Conservation (phyloP, 2,888 invertebrate genomes). For the Matsumyia berberina region DNA sequence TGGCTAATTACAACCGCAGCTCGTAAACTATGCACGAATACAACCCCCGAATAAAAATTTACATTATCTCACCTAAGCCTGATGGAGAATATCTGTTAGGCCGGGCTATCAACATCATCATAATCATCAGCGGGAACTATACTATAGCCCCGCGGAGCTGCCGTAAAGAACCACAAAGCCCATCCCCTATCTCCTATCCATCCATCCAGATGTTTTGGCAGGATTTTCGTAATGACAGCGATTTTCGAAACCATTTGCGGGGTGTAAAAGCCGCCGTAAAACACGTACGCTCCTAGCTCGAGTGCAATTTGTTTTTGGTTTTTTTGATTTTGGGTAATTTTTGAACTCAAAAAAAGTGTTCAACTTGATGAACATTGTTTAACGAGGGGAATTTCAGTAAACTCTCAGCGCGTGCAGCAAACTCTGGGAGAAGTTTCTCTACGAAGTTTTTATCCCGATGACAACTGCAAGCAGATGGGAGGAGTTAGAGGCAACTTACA, state of each 20-base stretch:
- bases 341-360: neutral
- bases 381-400: neutral
- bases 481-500: conserved; percentile 3
- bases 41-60: neutral
- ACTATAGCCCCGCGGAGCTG: neutral
- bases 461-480: neutral
- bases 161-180: neutral
- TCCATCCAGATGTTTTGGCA: neutral
- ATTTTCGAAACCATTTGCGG: conserved; percentile 10
- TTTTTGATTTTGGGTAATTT: neutral
- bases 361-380: neutral
- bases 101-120: conserved; percentile 25
- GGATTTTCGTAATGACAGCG: conserved; percentile 8
- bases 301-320: neutral
- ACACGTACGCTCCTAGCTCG: neutral
- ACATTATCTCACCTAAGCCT: conserved; percentile 22
- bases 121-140: conserved; percentile 9
- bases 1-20: conserved; percentile 25
- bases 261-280: conserved; percentile 10
- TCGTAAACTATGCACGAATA: conserved; percentile 4
- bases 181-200: no score
- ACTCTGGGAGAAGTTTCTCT: neutral
- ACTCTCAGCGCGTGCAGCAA: neutral
- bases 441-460: neutral
- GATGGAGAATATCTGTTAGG: conserved; percentile 30